Base-by-base conservation (phyloP, 1,140 invertebrate genomes). In the Melipona quadrifasciata region DNA sequence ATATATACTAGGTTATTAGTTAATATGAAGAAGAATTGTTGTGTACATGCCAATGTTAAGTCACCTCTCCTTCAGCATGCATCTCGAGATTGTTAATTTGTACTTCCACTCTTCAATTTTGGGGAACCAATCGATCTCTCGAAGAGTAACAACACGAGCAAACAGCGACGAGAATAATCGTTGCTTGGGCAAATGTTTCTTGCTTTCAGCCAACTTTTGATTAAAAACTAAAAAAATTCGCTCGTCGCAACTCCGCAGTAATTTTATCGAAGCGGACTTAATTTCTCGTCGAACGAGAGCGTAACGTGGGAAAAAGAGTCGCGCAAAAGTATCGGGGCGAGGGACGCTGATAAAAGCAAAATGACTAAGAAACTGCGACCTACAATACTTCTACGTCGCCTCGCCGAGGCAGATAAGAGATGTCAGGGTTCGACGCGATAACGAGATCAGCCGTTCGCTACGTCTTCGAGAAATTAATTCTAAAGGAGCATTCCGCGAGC, bases 391-490 rank as follows among this genome's bases (percentile, higher is more conserved):
- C n/a, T 31, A 61, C 61, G 82, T 47, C 65, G 73, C 70, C 39
- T 82, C 55, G 17, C 10, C 53, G 61, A 61, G 76, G 76, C n/a
- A 90, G 90, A 91, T 92, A 92, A 91, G 83, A 84, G 51, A 61
- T 87, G 87, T 90, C 89, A 92, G 88, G 80, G 91, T 92, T 91
- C 82, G 86, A 83, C 72, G 27, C 47, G 87, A 88, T 88, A 88
- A 87, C 47, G 47, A 76, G 53, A 81, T 76, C 51, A 74, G 64
- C 85, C 71, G 72, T 78, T 70, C 53, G 67, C 65, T 53, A 85
- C 47, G 58, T 65, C n/a, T 78, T 64, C 47, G 65, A 77, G 55
- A 81, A 74, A 74, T 80, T 47, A 51, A 34, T 67, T 64, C 27
- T 39, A 55, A 77, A 84, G 31, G 53, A 47, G 39, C 8, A 8